phyloP scores from a whole-genome alignment of 2,888 invertebrate species.

The Hemithea aestivaria region DNA sequence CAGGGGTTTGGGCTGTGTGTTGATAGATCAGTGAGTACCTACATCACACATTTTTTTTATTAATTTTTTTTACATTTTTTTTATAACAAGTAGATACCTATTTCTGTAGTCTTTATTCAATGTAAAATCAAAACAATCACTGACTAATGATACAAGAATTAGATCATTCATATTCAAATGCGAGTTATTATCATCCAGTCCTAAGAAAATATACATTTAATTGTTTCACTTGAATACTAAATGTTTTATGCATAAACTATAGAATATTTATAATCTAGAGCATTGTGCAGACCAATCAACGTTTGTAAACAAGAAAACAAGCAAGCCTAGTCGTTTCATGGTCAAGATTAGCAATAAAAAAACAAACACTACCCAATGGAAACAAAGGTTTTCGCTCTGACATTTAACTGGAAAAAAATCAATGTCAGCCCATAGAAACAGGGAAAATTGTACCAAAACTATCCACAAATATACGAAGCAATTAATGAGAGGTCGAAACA shows the following conservation, averaged over 20 bases:
- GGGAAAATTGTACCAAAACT: slow-evolving; percentile 2
- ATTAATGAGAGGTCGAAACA: slow-evolving; percentile 36
- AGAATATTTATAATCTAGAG: slow-evolving; percentile 13
- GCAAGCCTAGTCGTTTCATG: slow-evolving; percentile 61
- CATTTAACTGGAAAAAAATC: slow-evolving; percentile 60
- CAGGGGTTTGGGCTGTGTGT: no score
- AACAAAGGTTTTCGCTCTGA: slow-evolving; percentile 64
- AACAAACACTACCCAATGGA: slow-evolving; percentile 54
- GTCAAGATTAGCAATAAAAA: slow-evolving; percentile 70
- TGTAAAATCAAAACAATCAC: no score
- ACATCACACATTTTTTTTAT: no score
- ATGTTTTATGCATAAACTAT: neutral
- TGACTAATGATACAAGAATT: no score
- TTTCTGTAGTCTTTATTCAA: no score
- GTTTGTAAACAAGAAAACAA: slow-evolving; percentile 52
- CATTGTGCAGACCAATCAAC: slow-evolving; percentile 10
- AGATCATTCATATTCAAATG: no score
- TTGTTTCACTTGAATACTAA: neutral
- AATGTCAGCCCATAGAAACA: slow-evolving; percentile 37
- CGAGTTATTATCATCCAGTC: no score
- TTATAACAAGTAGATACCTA: no score
- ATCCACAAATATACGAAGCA: slow-evolving; percentile 13
- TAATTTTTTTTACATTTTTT: no score
- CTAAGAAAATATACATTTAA: no score
- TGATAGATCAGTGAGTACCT: no score